phyloP scores from a whole-genome alignment of 1,140 invertebrate genomes.

The Ectropis grisescens region DNA sequence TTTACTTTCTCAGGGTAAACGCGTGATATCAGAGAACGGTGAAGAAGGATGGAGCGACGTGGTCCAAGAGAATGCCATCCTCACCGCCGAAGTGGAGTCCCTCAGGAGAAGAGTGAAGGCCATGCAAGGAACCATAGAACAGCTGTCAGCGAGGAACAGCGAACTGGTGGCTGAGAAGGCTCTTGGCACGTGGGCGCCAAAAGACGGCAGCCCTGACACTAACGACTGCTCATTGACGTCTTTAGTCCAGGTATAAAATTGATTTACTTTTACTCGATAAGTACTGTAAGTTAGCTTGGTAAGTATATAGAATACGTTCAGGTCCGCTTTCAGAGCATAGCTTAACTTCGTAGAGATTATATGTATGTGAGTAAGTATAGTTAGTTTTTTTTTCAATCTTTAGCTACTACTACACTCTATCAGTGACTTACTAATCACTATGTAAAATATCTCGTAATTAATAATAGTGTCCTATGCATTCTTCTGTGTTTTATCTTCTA shows the following conservation, averaged over 20 bases:
- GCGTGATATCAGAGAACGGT: slow-evolving; percentile 89
- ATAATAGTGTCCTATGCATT: too few relatives aligned
- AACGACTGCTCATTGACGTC: slow-evolving; percentile 46
- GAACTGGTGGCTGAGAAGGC: slow-evolving; percentile 86
- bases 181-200: slow-evolving; percentile 76
- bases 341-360: too few relatives aligned
- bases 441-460: too few relatives aligned
- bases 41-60: slow-evolving; percentile 91
- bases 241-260: slow-evolving; percentile 42
- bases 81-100: slow-evolving; percentile 89
- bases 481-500: too few relatives aligned
- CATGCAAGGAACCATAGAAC: slow-evolving; percentile 93
- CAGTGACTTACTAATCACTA: too few relatives aligned
- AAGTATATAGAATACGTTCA: too few relatives aligned
- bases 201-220: slow-evolving; percentile 57
- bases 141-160: slow-evolving; percentile 85
- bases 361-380: too few relatives aligned
- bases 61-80: slow-evolving; percentile 96
- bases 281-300: too few relatives aligned
- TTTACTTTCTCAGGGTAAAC: slow-evolving; percentile 80
- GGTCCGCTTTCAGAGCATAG: too few relatives aligned
- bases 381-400: too few relatives aligned
- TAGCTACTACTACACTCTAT: too few relatives aligned
- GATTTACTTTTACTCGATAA: too few relatives aligned
- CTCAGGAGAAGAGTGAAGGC: slow-evolving; percentile 91